Evolutionary conservation across 1,140 invertebrate species (phyloP).

Genomic region (Drosophila tani): DNA sequence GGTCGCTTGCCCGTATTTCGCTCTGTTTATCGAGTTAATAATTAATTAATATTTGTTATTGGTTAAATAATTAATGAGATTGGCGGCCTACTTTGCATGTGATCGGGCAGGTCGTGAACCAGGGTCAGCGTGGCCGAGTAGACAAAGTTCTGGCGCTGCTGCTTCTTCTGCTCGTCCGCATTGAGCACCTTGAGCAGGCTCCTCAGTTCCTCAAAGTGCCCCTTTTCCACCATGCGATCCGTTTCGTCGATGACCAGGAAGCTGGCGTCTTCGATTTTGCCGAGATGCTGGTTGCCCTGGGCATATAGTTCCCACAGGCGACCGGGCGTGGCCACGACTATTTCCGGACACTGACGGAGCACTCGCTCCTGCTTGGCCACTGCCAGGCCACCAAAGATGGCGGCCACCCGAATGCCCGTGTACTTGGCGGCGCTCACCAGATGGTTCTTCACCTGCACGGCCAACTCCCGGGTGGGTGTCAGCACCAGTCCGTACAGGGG

Average conservation of each 20-base stretch:
- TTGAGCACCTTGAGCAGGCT: conserved; percentile 94
- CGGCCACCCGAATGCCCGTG: conserved; percentile 88
- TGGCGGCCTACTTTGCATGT: conserved; percentile 88
- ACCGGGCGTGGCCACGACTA: conserved; percentile 98
- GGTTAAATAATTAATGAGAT: no score
- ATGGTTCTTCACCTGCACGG: conserved; percentile 96
- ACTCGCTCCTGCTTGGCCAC: conserved; percentile 96
- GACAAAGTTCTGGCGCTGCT: conserved; percentile 95
- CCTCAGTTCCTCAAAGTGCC: conserved; percentile 97
- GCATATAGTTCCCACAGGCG: conserved; percentile 96
- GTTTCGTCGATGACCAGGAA: conserved; percentile 99
- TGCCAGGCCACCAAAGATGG: conserved; percentile 95
- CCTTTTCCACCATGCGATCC: conserved; percentile 98
- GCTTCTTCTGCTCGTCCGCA: conserved; percentile 86
- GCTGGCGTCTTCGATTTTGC: conserved; percentile 89
- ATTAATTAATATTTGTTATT: no score
- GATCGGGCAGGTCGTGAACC: conserved; percentile 92
- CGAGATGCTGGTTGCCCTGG: conserved; percentile 91
- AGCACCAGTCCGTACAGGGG: conserved; percentile 93
- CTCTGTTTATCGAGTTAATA: conserved; percentile 20
- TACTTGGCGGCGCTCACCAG: conserved; percentile 92
- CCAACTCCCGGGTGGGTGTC: conserved; percentile 97
- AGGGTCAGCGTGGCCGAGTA: conserved; percentile 99
- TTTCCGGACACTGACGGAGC: conserved; percentile 93
- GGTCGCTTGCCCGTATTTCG: conserved; percentile 85